Percentiles rank a stretch among this genome's conserved stretches.
These are phyloP conservation scores for Laterallus jamaicensis DNA, from an alignment of 2,113 vertebrate species.

Conservation along the genomic window DNA sequence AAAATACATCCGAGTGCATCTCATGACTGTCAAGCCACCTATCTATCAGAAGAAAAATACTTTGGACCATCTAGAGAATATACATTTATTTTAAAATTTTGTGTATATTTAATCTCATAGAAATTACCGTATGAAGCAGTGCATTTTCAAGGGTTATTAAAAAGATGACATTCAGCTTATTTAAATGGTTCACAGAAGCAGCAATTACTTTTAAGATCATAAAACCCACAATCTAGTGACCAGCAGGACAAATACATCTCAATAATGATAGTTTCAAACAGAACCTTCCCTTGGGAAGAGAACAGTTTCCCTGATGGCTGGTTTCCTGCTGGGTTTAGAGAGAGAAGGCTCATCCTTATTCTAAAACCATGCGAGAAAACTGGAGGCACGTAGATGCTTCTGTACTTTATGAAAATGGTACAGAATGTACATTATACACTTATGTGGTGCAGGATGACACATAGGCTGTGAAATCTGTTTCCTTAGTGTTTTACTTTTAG, in stretches of 20 bases:
- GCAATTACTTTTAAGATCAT: not conserved
- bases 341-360: not conserved
- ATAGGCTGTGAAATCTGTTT: conserved; percentile 12
- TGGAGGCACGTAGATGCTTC: not conserved
- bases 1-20: conserved; percentile 15
- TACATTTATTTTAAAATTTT: not conserved
- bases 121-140: not conserved
- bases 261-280: not conserved
- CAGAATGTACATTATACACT: not conserved
- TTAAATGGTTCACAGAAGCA: not conserved
- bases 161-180: not conserved
- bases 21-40: not conserved
- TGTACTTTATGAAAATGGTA: not conserved
- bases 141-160: not conserved
- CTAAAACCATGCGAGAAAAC: not conserved
- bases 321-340: not conserved
- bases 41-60: not conserved
- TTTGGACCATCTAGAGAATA: not conserved
- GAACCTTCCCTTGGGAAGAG: not conserved
- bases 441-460: not conserved
- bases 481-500: not conserved
- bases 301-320: not conserved
- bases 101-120: not conserved
- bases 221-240: not conserved
- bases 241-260: not conserved